phyloP scores from a whole-genome alignment of 2,888 invertebrate species.

The Sipunculus nudus region DNA sequence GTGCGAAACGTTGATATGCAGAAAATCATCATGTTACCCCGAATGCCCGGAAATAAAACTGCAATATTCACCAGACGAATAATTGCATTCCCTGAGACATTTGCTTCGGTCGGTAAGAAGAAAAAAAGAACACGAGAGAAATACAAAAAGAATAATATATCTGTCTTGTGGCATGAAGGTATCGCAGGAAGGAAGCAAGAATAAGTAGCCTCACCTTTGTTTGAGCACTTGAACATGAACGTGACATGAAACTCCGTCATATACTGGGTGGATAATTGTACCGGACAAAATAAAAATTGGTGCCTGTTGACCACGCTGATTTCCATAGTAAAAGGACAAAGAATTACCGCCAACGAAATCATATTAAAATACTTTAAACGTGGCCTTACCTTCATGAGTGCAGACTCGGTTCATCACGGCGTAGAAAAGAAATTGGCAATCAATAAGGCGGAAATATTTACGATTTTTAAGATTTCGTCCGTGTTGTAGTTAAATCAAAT shows the following conservation, averaged over 20 bases:
- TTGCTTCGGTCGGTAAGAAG: slow-evolving; percentile 7
- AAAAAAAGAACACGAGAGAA: too few species aligned
- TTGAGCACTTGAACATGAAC: slow-evolving; percentile 5
- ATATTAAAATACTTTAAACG: slow-evolving; percentile 24
- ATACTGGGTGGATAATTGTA: slow-evolving; percentile 34
- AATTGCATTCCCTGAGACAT: slow-evolving; percentile 20
- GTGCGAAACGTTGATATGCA: slow-evolving; percentile 28
- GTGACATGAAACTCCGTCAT: too few species aligned
- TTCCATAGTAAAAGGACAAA: not conserved
- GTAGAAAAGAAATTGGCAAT: slow-evolving; percentile 20
- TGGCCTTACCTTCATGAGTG: slow-evolving; percentile 26
- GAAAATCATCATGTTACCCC: slow-evolving; percentile 30
- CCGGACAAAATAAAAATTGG: slow-evolving; percentile 34
- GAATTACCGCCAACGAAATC: slow-evolving; percentile 4
- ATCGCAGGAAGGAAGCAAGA: slow-evolving; percentile 19
- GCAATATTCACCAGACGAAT: slow-evolving; percentile 19
- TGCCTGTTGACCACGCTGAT: slow-evolving; percentile 14
- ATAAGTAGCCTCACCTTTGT: slow-evolving; percentile 24
- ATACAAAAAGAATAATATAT: slow-evolving; percentile 16
- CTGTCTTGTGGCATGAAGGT: slow-evolving; percentile 27
- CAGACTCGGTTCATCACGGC: slow-evolving; percentile 24
- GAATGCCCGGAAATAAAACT: slow-evolving; percentile 20
- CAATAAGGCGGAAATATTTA: slow-evolving; percentile 14
- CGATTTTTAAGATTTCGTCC: slow-evolving; percentile 13
- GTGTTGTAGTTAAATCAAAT: slow-evolving; percentile 13